These are phyloP conservation scores for Parasteatoda lunata DNA, from an alignment of 2,888 invertebrate species.

Conservation along the genomic window DNA sequence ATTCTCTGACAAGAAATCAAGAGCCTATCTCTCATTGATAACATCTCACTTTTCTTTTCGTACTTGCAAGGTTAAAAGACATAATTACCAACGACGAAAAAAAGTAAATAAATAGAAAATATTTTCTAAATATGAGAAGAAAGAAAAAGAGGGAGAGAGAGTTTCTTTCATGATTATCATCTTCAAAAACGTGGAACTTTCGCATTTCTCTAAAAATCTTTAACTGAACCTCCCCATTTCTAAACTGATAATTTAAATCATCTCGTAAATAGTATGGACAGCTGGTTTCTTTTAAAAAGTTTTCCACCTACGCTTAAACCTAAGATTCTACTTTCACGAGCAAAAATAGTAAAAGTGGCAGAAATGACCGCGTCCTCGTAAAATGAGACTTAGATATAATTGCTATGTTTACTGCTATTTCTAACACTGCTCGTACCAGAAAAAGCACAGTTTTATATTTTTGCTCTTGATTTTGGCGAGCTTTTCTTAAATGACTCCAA, in stretches of 20 bases:
- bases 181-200: neutral
- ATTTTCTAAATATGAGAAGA: no score
- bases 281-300: conserved; percentile 8
- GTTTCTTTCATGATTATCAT: no score
- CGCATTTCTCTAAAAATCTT: neutral
- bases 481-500: conserved; percentile 22
- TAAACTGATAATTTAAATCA: conserved; percentile 43
- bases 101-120: no score
- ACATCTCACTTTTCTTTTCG: no score
- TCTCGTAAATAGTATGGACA: neutral
- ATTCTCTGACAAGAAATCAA: no score
- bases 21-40: no score
- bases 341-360: neutral
- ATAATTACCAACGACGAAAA: no score
- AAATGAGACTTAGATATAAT: conserved; percentile 19
- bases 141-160: no score
- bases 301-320: conserved; percentile 10
- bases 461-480: neutral
- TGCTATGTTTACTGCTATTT: conserved; percentile 39
- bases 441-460: conserved; percentile 2
- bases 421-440: conserved; percentile 11
- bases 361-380: neutral
- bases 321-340: neutral
- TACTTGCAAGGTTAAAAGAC: no score
- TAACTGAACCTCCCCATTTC: conserved; percentile 22